Evolutionary conservation across 2,888 invertebrate species (phyloP).

Genomic region (Nomada hirtipes): DNA sequence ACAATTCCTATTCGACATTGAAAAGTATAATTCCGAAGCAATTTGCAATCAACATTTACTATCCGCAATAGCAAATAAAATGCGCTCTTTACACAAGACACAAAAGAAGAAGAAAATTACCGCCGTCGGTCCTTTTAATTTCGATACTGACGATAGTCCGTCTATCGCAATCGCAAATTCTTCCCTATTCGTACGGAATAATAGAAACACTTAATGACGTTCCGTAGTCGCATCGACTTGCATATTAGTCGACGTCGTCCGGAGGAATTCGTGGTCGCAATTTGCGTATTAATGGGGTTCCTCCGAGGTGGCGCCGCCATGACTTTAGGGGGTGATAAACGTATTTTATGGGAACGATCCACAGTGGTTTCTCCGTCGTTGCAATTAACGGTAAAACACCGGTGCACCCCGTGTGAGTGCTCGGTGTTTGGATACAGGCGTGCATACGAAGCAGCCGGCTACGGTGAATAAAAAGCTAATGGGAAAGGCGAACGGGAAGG

Average conservation of each 20-base stretch:
- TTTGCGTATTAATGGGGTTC: slow-evolving; percentile 71
- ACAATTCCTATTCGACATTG: not conserved
- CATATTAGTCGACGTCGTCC: slow-evolving; percentile 41
- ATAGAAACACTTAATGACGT: slow-evolving; percentile 44
- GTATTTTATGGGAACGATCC: slow-evolving; percentile 69
- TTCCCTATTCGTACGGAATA: not conserved
- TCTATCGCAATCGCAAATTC: not conserved
- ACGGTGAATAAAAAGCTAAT: slow-evolving; percentile 64
- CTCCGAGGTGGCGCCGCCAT: slow-evolving; percentile 43
- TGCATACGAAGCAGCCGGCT: not conserved
- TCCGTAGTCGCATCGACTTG: slow-evolving; percentile 28
- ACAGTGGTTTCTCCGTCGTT: slow-evolving; percentile 63
- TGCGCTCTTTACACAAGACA: no score
- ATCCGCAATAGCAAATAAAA: no score
- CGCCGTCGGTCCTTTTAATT: not conserved
- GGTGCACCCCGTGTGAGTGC: slow-evolving; percentile 23
- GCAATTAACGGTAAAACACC: slow-evolving; percentile 72
- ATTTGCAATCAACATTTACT: no score
- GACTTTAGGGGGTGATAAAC: slow-evolving; percentile 73
- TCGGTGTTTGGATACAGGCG: not conserved
- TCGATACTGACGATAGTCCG: no score
- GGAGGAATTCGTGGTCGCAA: slow-evolving; percentile 61
- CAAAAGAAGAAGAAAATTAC: no score
- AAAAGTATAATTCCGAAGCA: not conserved
- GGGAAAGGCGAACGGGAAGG: slow-evolving; percentile 12